Conservation (phyloP, 1,140 invertebrate genomes). For the Agrypnia vestita region DNA sequence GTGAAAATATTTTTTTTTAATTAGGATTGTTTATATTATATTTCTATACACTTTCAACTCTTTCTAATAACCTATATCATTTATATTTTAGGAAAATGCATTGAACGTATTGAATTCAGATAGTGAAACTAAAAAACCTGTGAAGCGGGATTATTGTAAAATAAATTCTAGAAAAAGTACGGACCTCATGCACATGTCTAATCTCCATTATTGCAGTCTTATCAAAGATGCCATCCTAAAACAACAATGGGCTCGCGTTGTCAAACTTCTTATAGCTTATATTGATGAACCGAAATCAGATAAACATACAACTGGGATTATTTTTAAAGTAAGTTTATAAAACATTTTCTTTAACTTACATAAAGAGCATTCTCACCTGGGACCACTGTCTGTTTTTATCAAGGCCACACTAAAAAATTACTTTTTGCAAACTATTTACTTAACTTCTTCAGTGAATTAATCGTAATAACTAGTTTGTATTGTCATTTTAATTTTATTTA, state of each 20-base stretch:
- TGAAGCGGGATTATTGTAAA: constrained; percentile 29
- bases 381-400: too few relatives aligned
- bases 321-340: constrained; percentile 56
- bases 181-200: constrained; percentile 31
- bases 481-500: too few relatives aligned
- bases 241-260: constrained; percentile 45
- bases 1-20: neutral
- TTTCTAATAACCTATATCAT: neutral
- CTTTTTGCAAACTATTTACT: too few relatives aligned
- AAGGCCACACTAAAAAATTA: too few relatives aligned
- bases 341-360: too few relatives aligned
- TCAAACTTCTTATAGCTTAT: constrained; percentile 51
- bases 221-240: constrained; percentile 53
- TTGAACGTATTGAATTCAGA: constrained; percentile 48
- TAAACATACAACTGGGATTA: neutral
- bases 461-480: too few relatives aligned
- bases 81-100: constrained; percentile 46
- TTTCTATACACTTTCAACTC: neutral
- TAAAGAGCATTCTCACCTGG: too few relatives aligned
- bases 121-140: neutral
- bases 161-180: neutral
- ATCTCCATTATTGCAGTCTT: constrained; percentile 43
- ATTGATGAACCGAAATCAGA: constrained; percentile 48
- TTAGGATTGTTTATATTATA: neutral
- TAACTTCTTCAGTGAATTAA: too few relatives aligned